These are phyloP conservation scores for Cassiopea andromeda DNA, from an alignment of 30 jellyfish, hydroid and myxozoan species.

Conservation along the genomic window DNA sequence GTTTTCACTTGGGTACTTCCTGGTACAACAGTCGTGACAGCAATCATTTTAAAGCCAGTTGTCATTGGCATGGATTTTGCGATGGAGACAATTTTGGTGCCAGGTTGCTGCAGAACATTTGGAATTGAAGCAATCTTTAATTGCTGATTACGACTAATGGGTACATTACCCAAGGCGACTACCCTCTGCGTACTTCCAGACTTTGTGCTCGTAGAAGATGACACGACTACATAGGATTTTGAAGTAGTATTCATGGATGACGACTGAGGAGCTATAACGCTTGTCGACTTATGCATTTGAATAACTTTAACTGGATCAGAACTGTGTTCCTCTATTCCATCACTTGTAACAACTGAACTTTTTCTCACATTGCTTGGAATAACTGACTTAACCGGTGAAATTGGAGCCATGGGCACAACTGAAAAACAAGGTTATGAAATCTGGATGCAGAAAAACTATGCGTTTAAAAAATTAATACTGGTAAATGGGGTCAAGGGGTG, in stretches of 20 bases:
- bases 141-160: slow-evolving; percentile 81
- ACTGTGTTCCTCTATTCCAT: slow-evolving; percentile 1
- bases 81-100: slow-evolving; percentile 84
- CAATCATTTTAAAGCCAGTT: slow-evolving; percentile 98
- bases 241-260: slow-evolving; percentile 25
- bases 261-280: slow-evolving; percentile 25
- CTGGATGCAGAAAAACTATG: background rate
- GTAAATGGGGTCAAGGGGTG: too few relatives aligned
- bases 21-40: slow-evolving; percentile 98
- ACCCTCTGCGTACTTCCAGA: slow-evolving; percentile 77
- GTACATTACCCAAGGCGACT: slow-evolving; percentile 73
- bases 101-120: slow-evolving; percentile 76
- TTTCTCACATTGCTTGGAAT: slow-evolving; percentile 25
- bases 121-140: slow-evolving; percentile 82
- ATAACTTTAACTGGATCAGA: slow-evolving; percentile 84
- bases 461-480: background rate
- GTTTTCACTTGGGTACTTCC: slow-evolving; percentile 99
- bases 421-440: background rate
- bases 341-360: background rate
- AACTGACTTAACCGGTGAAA: slow-evolving; percentile 77
- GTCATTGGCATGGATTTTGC: slow-evolving; percentile 98
- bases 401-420: slow-evolving; percentile 88
- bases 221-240: slow-evolving; percentile 54
- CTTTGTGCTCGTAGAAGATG: slow-evolving; percentile 55
- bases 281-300: slow-evolving; percentile 78